Base-by-base conservation (phyloP, 2,113 vertebrate species). In the Haemorhous mexicanus region DNA sequence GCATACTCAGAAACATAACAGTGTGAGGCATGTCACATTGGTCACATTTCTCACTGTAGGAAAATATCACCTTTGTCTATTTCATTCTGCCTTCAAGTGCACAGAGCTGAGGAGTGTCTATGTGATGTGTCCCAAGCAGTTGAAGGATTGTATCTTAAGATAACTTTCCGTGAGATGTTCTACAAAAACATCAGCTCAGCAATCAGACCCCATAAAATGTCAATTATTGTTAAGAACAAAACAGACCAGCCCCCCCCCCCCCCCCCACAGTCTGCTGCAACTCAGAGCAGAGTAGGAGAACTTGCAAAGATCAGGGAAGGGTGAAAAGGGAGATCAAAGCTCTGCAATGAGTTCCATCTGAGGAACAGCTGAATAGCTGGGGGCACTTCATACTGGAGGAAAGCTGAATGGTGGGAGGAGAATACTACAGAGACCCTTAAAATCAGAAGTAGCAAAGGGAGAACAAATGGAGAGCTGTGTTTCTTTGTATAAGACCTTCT, bases 371-470 rank as follows among this genome's bases (percentile, higher is more conserved):
- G 82, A 86, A 84, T 93, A 75, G 92, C 95, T 95, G 74, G 72
- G 27, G 76, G 92, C 79, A 35, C 39, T 86, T 90, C 1, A 1
- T 69, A 37, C 39, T 92, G 86, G 37, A 76, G 30, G 58, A 86
- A 83, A 90, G 50, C 89, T 46, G 87, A 77, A 81, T 93, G 79
- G 43, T 92, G 64, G 68, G 90, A 94, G 90, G 88, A 90, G 76
- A 94, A 93, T 77, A 81, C 94, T 74, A 44, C 47, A 86, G 95
- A 92, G 95, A 86, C 83, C 44, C 87, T 95, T 93, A 74, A 96
- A 94, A 63, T 92, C 68, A 77, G 46, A 77, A 90, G 33, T 74
- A 84, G 59, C 43, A 44, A 84, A 77, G 50, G n/a, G 63, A 88
- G 72, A 86, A 82, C 43, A 84, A 89, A 66, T 35, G 50, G 68